Base-by-base conservation (phyloP, 2,888 invertebrate genomes). In the Pycnomerus fuliginosus region DNA sequence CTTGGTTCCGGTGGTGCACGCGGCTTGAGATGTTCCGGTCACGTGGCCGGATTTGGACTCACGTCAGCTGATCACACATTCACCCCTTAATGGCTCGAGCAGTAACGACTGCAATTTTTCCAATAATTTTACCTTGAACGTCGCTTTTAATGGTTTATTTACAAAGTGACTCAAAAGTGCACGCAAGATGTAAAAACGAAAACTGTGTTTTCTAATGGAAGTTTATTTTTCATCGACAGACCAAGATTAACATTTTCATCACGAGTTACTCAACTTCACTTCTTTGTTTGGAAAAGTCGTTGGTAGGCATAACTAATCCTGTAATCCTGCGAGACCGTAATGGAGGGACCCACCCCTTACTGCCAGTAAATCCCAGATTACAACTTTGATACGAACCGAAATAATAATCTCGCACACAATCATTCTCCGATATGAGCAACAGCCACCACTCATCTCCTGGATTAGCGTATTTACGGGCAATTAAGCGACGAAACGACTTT, bases 11-110 rank as follows among this genome's bases (percentile, higher is more conserved):
- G 67, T 59, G 44, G 37, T 43, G 49, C 68, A 65, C 65, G 64
- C 63, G 65, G 48, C 62, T 59, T 42, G 60, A 62, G 61, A 66
- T 66, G 67, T 67, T 69, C 68, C 67, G 67, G 68, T 66, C 69
- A 68, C 68, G 69, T 67, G 69, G 58, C 68, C 67, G 66, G 67
- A 67, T 65, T 58, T 53, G 44, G 42, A 45, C 40, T 42, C 16
- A 49, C 41, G 39, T 43, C 41, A 36, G 32, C 31, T 40, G 48
- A 41, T 37, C 41, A 37, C 41, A 44, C 30, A 27, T 22, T 8
- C 38, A 16, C 15, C 20, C 20, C 20, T 20, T n/a, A n/a, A n/a
- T n/a, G n/a, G n/a, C n/a, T n/a, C n/a, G n/a, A n/a, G n/a, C n/a
- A n/a, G n/a, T n/a, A n/a, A n/a, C n/a, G n/a, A n/a, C n/a, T n/a